Conservation (phyloP, 2,888 invertebrate genomes). For the Parelbella ahira region DNA sequence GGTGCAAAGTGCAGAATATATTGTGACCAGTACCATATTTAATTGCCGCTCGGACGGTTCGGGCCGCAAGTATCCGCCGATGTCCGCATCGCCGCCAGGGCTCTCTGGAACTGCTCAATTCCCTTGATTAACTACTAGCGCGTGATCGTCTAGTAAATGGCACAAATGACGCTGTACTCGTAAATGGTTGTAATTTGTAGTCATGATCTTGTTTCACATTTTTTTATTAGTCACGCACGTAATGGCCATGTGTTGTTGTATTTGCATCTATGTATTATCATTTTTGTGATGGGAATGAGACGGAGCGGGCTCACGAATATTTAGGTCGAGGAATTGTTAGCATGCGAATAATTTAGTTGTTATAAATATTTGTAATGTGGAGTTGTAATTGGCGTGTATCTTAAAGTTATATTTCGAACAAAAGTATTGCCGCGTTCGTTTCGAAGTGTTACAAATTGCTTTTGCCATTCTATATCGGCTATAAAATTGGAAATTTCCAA, state of each 20-base stretch:
- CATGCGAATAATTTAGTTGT: too few relatives aligned
- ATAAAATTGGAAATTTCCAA: constrained; percentile 16
- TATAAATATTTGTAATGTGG: too few relatives aligned
- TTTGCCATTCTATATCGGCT: constrained; percentile 1
- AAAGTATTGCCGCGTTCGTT: too few relatives aligned
- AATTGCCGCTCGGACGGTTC: constrained; percentile 8
- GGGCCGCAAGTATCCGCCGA: too few relatives aligned
- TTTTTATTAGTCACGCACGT: constrained; percentile 22
- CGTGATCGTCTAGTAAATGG: constrained; percentile 16
- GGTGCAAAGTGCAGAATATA: constrained; percentile 2
- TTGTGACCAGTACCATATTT: constrained; percentile 2
- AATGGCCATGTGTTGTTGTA: constrained; percentile 5
- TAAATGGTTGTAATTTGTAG: constrained; percentile 23
- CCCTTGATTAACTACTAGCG: constrained; percentile 19
- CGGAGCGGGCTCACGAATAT: constrained; percentile 6
- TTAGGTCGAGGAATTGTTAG: constrained; percentile 4
- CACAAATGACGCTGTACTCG: constrained; percentile 7
- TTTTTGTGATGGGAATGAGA: constrained; percentile 11
- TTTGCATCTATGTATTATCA: constrained; percentile 8
- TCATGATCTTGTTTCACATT: constrained; percentile 18
- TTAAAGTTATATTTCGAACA: too few relatives aligned
- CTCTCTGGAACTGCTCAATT: constrained; percentile 21
- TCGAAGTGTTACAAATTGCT: constrained; percentile 9
- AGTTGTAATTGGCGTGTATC: too few relatives aligned
- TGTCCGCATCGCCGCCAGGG: too few relatives aligned